These are phyloP conservation scores for Delphinus delphis DNA, from an alignment of 2,113 vertebrate species.

Conservation along the genomic window DNA sequence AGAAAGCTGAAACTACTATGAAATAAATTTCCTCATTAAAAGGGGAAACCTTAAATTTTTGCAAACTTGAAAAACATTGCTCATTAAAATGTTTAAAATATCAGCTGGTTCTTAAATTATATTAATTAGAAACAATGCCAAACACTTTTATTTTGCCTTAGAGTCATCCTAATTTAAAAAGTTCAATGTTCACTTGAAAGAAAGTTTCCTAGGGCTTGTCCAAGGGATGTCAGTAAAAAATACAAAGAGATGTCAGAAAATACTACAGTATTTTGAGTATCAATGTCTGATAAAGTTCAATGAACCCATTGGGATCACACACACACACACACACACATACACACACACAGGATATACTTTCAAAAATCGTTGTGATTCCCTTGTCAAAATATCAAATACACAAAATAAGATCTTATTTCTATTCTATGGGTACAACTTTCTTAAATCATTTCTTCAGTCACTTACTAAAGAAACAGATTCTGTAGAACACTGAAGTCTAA, in stretches of 20 bases:
- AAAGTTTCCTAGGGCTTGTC: neutral
- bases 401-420: neutral
- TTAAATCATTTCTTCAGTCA: neutral
- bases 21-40: conserved; percentile 43
- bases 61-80: neutral
- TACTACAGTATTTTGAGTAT: neutral
- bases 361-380: neutral
- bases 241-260: neutral
- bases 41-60: neutral
- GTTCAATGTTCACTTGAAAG: neutral
- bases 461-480: neutral
- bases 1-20: neutral
- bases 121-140: conserved; percentile 48
- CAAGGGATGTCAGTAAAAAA: neutral
- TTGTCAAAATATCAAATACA: neutral
- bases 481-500: neutral
- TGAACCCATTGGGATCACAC: neutral
- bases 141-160: conserved; percentile 8
- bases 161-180: conserved; percentile 19
- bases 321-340: neutral
- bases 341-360: neutral
- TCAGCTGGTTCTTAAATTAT: conserved; percentile 35
- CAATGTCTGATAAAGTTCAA: neutral
- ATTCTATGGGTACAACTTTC: neutral
- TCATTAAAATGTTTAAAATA: conserved; percentile 63